Evolutionary conservation across 2,797 vertebrate genomes (phyloP).

Genomic region (Coilia nasus): DNA sequence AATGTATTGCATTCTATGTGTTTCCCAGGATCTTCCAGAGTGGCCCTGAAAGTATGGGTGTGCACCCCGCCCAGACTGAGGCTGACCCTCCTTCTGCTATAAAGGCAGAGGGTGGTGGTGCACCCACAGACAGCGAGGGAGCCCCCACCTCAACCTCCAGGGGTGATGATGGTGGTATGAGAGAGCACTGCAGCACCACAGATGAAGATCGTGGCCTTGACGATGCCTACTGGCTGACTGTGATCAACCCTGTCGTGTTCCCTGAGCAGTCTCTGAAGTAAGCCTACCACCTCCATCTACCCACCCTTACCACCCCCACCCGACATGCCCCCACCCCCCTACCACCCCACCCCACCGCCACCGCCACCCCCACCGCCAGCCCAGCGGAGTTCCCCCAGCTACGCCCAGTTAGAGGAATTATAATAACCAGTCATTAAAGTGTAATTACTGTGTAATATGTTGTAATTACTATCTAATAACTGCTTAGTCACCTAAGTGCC

Average conservation of each 20-base stretch:
- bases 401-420: neutral
- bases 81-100: neutral
- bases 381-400: neutral
- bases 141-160: slow-evolving; percentile 5
- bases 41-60: slow-evolving; percentile 45
- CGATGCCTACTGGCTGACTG: slow-evolving; percentile 80
- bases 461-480: slow-evolving; percentile 27
- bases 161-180: neutral
- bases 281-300: neutral
- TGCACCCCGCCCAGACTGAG: neutral
- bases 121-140: slow-evolving; percentile 38
- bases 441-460: slow-evolving; percentile 21
- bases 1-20: slow-evolving; percentile 29
- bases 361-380: neutral
- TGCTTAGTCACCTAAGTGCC: slow-evolving; percentile 24
- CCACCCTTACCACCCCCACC: slow-evolving; percentile 37
- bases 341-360: too few species aligned
- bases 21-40: slow-evolving; percentile 77
- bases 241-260: slow-evolving; percentile 77
- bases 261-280: slow-evolving; percentile 67
- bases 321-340: slow-evolving; percentile 17
- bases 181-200: too few species aligned
- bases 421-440: slow-evolving; percentile 20
- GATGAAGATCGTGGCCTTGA: neutral
- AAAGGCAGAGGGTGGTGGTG: neutral